phyloP scores from a whole-genome alignment of 2,888 invertebrate genomes.

The Ophion ellenae region DNA sequence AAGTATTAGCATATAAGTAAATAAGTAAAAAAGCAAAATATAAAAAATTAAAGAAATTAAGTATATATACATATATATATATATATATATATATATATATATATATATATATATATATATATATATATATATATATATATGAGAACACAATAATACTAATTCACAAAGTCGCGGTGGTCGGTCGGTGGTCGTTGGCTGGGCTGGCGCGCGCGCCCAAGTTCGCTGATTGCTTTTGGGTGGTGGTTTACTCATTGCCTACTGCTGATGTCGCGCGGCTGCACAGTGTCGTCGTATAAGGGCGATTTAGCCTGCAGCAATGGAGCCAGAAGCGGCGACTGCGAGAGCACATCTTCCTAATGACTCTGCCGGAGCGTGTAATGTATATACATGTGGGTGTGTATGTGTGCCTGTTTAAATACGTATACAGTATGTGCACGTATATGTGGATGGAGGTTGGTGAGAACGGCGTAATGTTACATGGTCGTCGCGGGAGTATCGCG shows the following conservation, averaged over 20 bases:
- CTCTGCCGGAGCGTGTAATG: conserved; percentile 57
- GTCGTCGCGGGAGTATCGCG: conserved; percentile 57
- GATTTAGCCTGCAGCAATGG: conserved; percentile 63
- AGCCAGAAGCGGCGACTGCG: conserved; percentile 63
- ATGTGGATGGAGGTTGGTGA: conserved; percentile 30
- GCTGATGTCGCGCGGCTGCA: conserved; percentile 51
- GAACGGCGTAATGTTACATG: conserved; percentile 51
- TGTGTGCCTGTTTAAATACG: neutral
- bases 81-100: neutral
- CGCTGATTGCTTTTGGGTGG: conserved; percentile 52
- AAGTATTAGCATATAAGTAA: no score
- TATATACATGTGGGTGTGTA: conserved; percentile 28
- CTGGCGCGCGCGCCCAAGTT: conserved; percentile 8
- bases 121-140: neutral
- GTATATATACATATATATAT: no score
- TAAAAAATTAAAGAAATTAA: no score
- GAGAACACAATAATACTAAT: conserved; percentile 42
- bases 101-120: neutral
- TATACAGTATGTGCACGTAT: conserved; percentile 15
- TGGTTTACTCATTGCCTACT: conserved; percentile 54
- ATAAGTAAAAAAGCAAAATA: no score
- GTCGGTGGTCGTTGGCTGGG: conserved; percentile 25
- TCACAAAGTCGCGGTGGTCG: conserved; percentile 33
- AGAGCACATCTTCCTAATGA: conserved; percentile 70
- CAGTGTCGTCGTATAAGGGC: conserved; percentile 61